Evolutionary conservation across 2,888 invertebrate genomes (phyloP), one percentile per base, ranked within the genome.

Genomic region (Ypsolopha sequella): DNA sequence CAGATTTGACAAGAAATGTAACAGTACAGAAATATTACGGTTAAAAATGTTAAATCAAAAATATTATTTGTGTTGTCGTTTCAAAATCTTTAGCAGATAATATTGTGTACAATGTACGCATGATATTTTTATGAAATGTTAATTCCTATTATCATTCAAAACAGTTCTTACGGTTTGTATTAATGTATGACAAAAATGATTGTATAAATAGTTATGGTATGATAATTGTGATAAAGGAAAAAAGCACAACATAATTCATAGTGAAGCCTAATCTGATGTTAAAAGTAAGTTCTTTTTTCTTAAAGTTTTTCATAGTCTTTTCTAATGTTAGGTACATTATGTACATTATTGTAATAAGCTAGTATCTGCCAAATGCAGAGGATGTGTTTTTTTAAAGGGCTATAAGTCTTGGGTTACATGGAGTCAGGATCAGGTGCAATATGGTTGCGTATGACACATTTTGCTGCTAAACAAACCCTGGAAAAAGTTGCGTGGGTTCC

Each of bases 181-280:
- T 73, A 72, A 75, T 80, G 78, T 80, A 70, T 78, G 69, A 79
- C 78, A 80, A 78, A 69, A 60, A 66, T 70, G 61, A 67, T 61
- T 74, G 66, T 78, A 73, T 69, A 73, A 72, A 73, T 78, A 76
- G 66, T 70, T 71, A 70, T 68, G 76, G 69, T 80, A 77, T 66
- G 66, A 72, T 80, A 69, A 75, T 70, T 84, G 85, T 85, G 85
- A 85, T 85, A 85, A 78, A 74, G 69, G 67, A 72, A 80, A 78
- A 76, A 80, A 78, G 85, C 85, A 85, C 84, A 85, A 85, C 69
- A 76, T 79, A 71, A 80, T 70, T 72, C 68, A 75, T 77, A 79
- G 73, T 69, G 68, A 75, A 76, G 82, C 82, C 85, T 85, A 81
- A 81, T 80, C 74, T 73, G 76, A 76, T 69, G 68, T 71, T 73